phyloP scores from a whole-genome alignment of 1,140 invertebrate genomes.

The Nasonia vitripennis region DNA sequence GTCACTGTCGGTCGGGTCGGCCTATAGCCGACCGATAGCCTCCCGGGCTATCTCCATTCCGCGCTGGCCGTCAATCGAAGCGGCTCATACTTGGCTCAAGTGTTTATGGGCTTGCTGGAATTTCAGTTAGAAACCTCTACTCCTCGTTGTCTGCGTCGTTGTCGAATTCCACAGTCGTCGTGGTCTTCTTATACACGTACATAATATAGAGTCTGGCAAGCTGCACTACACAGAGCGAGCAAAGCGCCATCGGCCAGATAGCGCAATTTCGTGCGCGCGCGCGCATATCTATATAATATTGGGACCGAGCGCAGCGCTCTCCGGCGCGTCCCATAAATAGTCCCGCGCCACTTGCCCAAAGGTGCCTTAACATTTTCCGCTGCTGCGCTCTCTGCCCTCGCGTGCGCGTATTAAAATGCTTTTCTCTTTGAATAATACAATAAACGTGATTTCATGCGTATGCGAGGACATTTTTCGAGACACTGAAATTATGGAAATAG shows the following conservation, averaged over 20 bases:
- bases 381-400: neutral
- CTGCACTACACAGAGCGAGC: neutral
- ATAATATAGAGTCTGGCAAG: neutral
- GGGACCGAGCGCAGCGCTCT: constrained; percentile 29
- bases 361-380: neutral
- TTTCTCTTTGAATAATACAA: too few species aligned
- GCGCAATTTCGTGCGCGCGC: constrained; percentile 43
- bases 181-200: neutral
- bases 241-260: constrained; percentile 26
- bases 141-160: constrained; percentile 7
- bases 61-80: neutral
- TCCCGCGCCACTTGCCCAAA: constrained; percentile 38
- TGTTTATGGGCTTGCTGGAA: constrained; percentile 55
- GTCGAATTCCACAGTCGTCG: constrained; percentile 9
- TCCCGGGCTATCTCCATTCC: too few species aligned
- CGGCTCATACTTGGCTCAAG: constrained; percentile 36
- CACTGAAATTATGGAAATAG: too few species aligned
- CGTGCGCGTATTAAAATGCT: neutral
- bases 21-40: too few species aligned
- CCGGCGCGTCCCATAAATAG: constrained; percentile 49
- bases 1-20: too few species aligned
- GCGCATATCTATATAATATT: constrained; percentile 54
- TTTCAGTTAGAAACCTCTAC: constrained; percentile 49
- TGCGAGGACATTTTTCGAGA: too few species aligned
- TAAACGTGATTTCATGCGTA: too few species aligned